Evolutionary conservation across 2,113 vertebrate genomes (phyloP).

Genomic region (Paramormyrops kingsleyae): DNA sequence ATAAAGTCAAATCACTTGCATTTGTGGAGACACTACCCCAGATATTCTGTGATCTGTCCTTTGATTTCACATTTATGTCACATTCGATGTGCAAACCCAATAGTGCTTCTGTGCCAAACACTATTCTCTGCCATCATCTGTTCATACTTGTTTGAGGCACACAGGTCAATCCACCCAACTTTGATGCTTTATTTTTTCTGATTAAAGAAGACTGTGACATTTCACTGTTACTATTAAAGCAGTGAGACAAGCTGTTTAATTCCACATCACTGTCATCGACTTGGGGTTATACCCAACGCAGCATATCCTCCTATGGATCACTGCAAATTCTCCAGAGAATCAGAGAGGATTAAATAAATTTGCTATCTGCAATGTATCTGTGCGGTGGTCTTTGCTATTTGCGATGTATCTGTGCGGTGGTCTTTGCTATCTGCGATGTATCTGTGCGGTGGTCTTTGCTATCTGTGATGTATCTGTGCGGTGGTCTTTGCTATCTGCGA

Average conservation of each 20-base stretch:
- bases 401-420: no score
- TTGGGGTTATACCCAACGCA: not conserved
- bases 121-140: not conserved
- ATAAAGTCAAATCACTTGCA: not conserved
- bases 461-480: no score
- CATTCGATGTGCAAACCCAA: not conserved
- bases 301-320: not conserved
- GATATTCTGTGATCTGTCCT: not conserved
- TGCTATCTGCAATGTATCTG: no score
- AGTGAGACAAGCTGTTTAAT: not conserved
- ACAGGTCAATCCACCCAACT: not conserved
- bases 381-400: no score
- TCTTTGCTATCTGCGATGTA: not conserved
- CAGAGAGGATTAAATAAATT: not conserved
- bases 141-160: not conserved
- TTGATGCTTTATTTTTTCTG: not conserved
- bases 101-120: not conserved
- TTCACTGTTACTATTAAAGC: not conserved
- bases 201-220: not conserved
- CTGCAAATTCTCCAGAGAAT: not conserved
- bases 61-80: not conserved
- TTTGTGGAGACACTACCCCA: not conserved
- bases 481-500: no score
- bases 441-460: constrained; percentile 19
- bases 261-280: not conserved